phyloP scores from a whole-genome alignment of 1,140 invertebrate genomes.

The Listronotus bonariensis region DNA sequence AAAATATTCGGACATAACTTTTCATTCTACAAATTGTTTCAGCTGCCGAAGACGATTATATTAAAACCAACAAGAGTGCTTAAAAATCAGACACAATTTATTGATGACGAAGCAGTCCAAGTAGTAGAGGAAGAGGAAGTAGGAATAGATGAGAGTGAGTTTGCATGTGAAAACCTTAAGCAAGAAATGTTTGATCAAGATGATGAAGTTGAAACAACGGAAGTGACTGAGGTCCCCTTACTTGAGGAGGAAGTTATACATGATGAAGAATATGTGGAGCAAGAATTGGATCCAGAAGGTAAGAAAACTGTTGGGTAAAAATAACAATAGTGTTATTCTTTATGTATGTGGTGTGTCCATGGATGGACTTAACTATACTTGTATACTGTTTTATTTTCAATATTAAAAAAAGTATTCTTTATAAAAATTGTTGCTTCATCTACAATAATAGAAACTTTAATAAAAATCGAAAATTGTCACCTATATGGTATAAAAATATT shows the following conservation, averaged over 20 bases:
- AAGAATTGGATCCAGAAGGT: conserved; percentile 28
- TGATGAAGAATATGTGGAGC: conserved; percentile 15
- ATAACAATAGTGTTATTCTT: conserved; percentile 2
- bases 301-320: not conserved
- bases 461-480: no score
- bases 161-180: conserved; percentile 33
- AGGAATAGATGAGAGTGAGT: conserved; percentile 35
- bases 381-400: no score
- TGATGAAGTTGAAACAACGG: conserved; percentile 5
- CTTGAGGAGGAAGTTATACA: conserved; percentile 30
- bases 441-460: no score
- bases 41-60: conserved; percentile 39
- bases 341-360: not conserved
- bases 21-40: not conserved
- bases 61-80: conserved; percentile 39
- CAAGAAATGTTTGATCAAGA: conserved; percentile 24
- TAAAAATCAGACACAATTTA: conserved; percentile 12
- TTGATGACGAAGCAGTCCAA: conserved; percentile 7
- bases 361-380: no score
- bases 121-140: conserved; percentile 38
- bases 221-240: conserved; percentile 10
- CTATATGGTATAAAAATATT: no score
- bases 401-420: no score
- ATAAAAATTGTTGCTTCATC: no score
- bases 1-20: no score